These are phyloP conservation scores for Melospiza melodia DNA, from an alignment of 2,113 vertebrate genomes.

Conservation along the genomic window DNA sequence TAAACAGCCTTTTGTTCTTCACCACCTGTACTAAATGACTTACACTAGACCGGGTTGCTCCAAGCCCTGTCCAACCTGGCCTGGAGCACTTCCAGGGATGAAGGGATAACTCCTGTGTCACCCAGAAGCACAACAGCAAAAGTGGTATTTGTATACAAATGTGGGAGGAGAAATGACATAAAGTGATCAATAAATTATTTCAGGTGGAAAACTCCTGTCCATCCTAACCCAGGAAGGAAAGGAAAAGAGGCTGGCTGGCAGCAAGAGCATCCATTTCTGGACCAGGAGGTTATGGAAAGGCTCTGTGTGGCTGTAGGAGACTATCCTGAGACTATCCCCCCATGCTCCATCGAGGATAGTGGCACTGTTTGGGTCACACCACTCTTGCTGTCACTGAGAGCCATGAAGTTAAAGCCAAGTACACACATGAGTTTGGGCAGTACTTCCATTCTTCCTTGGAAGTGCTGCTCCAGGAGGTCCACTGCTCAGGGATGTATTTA, in stretches of 20 bases:
- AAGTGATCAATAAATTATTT: not conserved
- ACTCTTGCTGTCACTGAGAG: not conserved
- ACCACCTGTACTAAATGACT: not conserved
- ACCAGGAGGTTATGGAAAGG: not conserved
- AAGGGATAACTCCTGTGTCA: not conserved
- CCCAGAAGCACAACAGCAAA: not conserved
- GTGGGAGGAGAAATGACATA: not conserved
- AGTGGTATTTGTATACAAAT: not conserved
- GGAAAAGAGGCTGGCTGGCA: not conserved
- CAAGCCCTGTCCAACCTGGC: not conserved
- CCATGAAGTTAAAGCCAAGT: not conserved
- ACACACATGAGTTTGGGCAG: not conserved
- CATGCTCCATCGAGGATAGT: accelerated
- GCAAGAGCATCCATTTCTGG: not conserved
- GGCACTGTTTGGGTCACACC: accelerated
- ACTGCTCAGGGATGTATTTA: not conserved
- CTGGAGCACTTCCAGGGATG: not conserved
- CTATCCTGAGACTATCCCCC: accelerated
- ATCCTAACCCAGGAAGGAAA: not conserved
- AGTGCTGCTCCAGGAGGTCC: not conserved
- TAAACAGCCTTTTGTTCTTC: not conserved
- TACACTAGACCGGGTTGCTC: not conserved
- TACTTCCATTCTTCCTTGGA: not conserved
- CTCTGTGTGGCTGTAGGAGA: not conserved
- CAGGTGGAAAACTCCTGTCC: not conserved